phyloP scores from a whole-genome alignment of 2,888 invertebrate genomes.

The Pheosia tremula region DNA sequence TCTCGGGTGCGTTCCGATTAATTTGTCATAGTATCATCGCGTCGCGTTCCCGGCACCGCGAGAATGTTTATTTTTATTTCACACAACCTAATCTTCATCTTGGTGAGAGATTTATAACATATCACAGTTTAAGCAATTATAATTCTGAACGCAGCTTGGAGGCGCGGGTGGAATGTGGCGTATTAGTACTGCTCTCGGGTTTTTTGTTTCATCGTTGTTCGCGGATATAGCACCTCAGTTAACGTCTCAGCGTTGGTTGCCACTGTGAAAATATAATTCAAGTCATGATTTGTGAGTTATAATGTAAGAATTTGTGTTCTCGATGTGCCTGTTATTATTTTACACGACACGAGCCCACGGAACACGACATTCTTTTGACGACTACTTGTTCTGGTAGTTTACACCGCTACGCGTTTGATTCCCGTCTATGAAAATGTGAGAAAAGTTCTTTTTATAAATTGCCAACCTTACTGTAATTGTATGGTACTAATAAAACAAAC shows the following conservation, averaged over 20 bases:
- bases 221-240: background rate
- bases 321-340: background rate
- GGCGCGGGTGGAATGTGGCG: slow-evolving; percentile 54
- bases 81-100: slow-evolving; percentile 56
- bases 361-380: too few relatives aligned
- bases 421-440: too few relatives aligned
- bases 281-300: slow-evolving; percentile 5
- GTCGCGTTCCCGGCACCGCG: slow-evolving; percentile 37
- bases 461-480: too few relatives aligned
- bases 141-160: slow-evolving; percentile 48
- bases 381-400: too few relatives aligned
- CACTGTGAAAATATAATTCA: slow-evolving; percentile 6
- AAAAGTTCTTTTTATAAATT: too few relatives aligned
- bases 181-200: slow-evolving; percentile 33
- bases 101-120: slow-evolving; percentile 63
- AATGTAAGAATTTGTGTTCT: background rate
- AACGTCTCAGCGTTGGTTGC: background rate
- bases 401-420: too few relatives aligned
- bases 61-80: slow-evolving; percentile 60
- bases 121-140: slow-evolving; percentile 57
- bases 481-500: too few relatives aligned
- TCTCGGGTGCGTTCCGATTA: slow-evolving; percentile 59
- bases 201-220: slow-evolving; percentile 18
- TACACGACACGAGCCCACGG: background rate
- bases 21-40: slow-evolving; percentile 72